Evolutionary conservation across 2,113 vertebrate genomes (phyloP), one percentile per base, ranked within the genome.

Genomic region (Megaceryle torquata): DNA sequence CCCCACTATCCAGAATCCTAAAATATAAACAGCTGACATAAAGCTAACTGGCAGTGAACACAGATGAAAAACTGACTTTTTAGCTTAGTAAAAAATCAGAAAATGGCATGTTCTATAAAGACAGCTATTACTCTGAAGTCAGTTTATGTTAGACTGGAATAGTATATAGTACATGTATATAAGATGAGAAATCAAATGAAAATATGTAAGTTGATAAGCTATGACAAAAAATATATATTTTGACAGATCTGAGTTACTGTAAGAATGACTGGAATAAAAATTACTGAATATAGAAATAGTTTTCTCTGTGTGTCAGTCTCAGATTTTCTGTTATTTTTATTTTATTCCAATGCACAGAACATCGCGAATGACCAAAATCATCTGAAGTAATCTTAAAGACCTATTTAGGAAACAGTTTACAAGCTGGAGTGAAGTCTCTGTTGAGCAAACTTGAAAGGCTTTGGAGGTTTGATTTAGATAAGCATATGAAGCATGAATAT

Each of bases 141-240:
- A 63, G 22, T 80, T 93, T 85, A 59, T 85, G n/a, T 59, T 91
- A 79, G 50, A 80, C n/a, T 65, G 22, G 20, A 94, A 46, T 65
- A 64, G 39, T 63, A 60, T 39, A 57, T 72, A 87, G 89, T 28
- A 28, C 51, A 80, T 65, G 4, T 69, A 50, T 79, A 11, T 72
- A 91, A 82, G n/a, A 76, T 70, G 15, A 80, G 28, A 89, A 95
- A 92, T 85, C 53, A 95, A 91, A 91, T 80, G 41, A 76, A 91
- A 95, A 91, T 70, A 72, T 26, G 1, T 72, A 88, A 77, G 13
- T 84, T 61, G 53, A 87, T 92, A 91, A 94, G 69, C 20, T 39
- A 39, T 72, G 39, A 11, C 22, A 89, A 86, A 89, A 56, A 87
- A 87, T 78, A 31, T 75, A 59, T 41, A 68, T 71, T 92, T 92